Evolutionary conservation across 2,888 invertebrate species (phyloP).

Genomic region (Andrena minutula): DNA sequence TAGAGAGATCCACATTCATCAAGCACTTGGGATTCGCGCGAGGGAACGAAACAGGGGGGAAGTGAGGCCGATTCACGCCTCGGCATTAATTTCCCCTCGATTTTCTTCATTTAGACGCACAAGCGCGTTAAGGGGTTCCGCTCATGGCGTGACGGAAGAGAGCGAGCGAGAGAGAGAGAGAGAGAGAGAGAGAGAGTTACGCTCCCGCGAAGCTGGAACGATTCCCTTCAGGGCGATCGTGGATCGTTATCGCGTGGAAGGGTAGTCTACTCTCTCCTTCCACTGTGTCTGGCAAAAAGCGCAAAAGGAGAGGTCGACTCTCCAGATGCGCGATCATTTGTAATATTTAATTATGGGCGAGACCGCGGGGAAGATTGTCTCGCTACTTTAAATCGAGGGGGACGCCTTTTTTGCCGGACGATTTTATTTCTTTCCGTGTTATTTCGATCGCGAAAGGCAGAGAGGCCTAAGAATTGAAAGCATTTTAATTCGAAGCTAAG

Average conservation of each 20-base stretch:
- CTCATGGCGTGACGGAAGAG: slow-evolving; percentile 67
- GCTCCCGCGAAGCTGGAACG: slow-evolving; percentile 58
- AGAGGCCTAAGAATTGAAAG: background rate
- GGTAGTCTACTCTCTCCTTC: slow-evolving; percentile 57
- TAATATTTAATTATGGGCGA: slow-evolving; percentile 71
- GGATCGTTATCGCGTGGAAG: slow-evolving; percentile 66
- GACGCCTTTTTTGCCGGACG: slow-evolving; percentile 5
- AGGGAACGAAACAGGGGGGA: slow-evolving; percentile 11
- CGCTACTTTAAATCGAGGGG: slow-evolving; percentile 43
- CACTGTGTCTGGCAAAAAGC: slow-evolving; percentile 36
- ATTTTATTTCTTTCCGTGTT: slow-evolving; percentile 6
- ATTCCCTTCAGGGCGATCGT: slow-evolving; percentile 71
- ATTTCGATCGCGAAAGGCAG: slow-evolving; percentile 12
- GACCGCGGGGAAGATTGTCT: slow-evolving; percentile 54
- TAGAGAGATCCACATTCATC: background rate
- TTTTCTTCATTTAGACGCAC: slow-evolving; percentile 58
- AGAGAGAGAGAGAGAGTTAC: slow-evolving; percentile 62
- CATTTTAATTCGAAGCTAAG: slow-evolving; percentile 20
- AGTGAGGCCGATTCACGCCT: slow-evolving; percentile 42
- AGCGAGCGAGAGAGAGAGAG: slow-evolving; percentile 8
- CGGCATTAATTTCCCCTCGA: slow-evolving; percentile 68
- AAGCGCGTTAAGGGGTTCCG: slow-evolving; percentile 52
- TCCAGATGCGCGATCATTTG: slow-evolving; percentile 66
- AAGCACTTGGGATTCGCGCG: background rate
- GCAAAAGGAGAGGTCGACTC: slow-evolving; percentile 39